phyloP scores from a whole-genome alignment of 1,140 invertebrate genomes.

The Apocrypta bakeri region DNA sequence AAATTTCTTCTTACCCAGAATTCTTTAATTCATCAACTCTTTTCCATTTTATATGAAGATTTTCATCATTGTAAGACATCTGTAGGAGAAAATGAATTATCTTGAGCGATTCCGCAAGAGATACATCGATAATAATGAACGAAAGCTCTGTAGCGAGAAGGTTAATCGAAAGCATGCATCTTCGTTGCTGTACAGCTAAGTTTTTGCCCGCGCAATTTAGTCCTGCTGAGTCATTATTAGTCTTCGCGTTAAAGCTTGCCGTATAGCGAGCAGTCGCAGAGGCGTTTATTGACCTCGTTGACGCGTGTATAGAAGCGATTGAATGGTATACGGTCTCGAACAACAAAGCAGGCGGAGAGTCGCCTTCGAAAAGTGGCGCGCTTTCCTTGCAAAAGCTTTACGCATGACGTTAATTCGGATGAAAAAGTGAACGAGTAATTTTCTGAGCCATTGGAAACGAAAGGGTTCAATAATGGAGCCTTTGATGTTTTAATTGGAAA shows the following conservation, averaged over 20 bases:
- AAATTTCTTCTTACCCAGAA: too few species aligned
- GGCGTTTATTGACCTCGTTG: constrained; percentile 52
- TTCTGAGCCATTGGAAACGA: not conserved
- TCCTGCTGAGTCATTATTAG: not conserved
- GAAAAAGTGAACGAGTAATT: not conserved
- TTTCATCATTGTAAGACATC: too few species aligned
- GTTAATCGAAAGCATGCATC: not conserved
- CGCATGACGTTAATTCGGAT: not conserved
- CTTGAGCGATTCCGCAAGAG: too few species aligned
- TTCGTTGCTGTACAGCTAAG: not conserved
- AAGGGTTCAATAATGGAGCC: not conserved
- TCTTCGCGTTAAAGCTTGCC: not conserved
- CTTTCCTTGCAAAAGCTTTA: not conserved
- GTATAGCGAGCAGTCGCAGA: constrained; percentile 20
- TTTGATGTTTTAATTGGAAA: not conserved
- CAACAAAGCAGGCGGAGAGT: not conserved
- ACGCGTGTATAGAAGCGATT: not conserved
- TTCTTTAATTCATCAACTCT: too few species aligned
- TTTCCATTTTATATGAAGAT: too few species aligned
- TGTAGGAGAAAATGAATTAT: too few species aligned
- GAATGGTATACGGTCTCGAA: not conserved
- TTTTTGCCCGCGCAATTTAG: constrained; percentile 2
- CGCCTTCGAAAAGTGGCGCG: not conserved
- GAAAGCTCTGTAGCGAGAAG: too few species aligned
- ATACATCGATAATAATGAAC: too few species aligned